These are phyloP conservation scores for Cardiocondyla obscurior DNA, from an alignment of 1,140 invertebrate genomes.

Conservation along the genomic window DNA sequence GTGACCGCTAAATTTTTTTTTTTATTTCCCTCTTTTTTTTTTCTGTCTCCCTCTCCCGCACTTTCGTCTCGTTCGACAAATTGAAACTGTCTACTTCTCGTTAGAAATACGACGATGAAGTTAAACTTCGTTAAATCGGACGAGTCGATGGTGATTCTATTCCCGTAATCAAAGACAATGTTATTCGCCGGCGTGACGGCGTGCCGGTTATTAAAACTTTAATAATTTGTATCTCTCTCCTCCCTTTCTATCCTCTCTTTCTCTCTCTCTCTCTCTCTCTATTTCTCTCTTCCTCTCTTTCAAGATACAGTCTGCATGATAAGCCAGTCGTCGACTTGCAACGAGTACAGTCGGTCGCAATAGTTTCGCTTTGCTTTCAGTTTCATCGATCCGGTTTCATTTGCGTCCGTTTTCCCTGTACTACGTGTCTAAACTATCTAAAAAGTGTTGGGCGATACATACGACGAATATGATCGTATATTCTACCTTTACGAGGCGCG, in stretches of 20 bases:
- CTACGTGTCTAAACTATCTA: constrained; percentile 44
- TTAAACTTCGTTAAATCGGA: constrained; percentile 46
- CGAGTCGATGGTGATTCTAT: constrained; percentile 56
- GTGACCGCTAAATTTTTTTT: not conserved
- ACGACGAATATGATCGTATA: constrained; percentile 28
- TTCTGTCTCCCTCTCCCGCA: not conserved
- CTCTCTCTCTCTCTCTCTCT: too few species aligned
- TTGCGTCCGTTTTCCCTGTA: not conserved
- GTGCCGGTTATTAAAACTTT: constrained; percentile 76
- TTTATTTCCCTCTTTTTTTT: too few species aligned
- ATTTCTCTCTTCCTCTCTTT: not conserved
- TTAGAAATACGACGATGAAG: constrained; percentile 39
- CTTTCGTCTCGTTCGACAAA: constrained; percentile 24
- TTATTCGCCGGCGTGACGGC: constrained; percentile 54
- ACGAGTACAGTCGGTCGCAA: constrained; percentile 56
- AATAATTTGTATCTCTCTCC: constrained; percentile 74
- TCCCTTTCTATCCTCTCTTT: not conserved
- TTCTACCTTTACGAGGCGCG: not conserved
- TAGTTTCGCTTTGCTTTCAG: constrained; percentile 14
- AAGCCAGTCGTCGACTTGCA: constrained; percentile 45
- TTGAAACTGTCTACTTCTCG: constrained; percentile 46
- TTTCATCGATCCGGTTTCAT: constrained; percentile 54
- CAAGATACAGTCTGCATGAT: constrained; percentile 62
- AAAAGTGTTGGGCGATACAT: constrained; percentile 18
- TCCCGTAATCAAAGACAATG: constrained; percentile 65